Evolutionary conservation across 2,113 vertebrate genomes (phyloP).

Genomic region (Halcyon malimbica): DNA sequence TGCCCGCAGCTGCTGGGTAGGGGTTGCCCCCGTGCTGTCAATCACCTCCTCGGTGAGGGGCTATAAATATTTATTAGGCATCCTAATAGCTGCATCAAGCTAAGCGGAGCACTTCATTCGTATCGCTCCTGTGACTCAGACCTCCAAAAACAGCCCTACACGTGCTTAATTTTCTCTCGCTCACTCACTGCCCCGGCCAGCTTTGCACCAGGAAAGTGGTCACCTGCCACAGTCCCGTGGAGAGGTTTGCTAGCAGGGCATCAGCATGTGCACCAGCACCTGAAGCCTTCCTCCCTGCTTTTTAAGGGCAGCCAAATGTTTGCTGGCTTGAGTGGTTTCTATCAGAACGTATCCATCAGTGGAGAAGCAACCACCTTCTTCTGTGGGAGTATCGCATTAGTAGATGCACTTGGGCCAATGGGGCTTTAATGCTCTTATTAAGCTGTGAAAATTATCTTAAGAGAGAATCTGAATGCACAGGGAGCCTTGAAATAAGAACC

Average conservation of each 20-base stretch:
- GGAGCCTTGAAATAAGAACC: neutral
- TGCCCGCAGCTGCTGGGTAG: neutral
- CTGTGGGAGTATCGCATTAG: neutral
- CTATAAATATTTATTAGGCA: constrained; percentile 61
- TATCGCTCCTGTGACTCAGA: neutral
- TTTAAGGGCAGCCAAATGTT: neutral
- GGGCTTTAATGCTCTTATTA: neutral
- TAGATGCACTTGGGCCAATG: neutral
- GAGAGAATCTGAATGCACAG: neutral
- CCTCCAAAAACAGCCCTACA: neutral
- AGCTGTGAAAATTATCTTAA: neutral
- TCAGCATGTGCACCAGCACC: neutral
- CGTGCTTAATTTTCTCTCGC: too few species aligned
- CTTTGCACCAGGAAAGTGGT: neutral
- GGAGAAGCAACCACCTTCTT: rapidly evolving
- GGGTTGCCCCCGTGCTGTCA: constrained; percentile 50
- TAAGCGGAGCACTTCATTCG: neutral
- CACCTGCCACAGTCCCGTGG: neutral
- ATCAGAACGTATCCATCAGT: neutral
- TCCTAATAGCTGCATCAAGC: constrained; percentile 10
- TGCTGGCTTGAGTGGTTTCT: neutral
- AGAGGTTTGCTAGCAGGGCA: neutral
- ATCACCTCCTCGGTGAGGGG: constrained; percentile 25
- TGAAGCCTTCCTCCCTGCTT: neutral
- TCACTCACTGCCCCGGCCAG: neutral